These are phyloP conservation scores for Pentalonia nigronervosa DNA, from an alignment of 1,140 invertebrate genomes.

Conservation along the genomic window DNA sequence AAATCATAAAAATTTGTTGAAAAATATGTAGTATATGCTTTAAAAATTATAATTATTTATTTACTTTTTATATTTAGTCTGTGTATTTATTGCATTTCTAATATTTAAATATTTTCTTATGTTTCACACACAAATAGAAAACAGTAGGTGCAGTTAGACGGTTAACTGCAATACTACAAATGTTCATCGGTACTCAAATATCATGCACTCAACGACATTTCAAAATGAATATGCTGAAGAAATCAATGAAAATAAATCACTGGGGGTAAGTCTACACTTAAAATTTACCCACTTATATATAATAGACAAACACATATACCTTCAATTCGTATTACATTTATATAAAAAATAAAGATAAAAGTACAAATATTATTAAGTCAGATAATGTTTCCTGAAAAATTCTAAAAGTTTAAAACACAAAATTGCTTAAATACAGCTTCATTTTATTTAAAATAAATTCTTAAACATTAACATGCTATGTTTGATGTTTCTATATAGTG, in stretches of 20 bases:
- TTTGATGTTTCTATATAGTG: conserved; percentile 67
- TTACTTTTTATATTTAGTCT: background rate
- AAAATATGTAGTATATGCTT: background rate
- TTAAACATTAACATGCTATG: background rate
- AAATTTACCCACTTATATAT: background rate
- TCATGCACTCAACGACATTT: conserved; percentile 78
- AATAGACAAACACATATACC: background rate
- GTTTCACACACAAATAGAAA: background rate
- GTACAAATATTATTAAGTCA: background rate
- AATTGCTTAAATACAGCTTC: background rate
- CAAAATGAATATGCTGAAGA: conserved; percentile 85
- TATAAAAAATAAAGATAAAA: background rate
- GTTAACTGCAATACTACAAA: conserved; percentile 85
- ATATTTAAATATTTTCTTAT: background rate
- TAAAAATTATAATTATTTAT: background rate
- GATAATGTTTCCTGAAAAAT: background rate
- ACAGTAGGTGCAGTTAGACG: conserved; percentile 71
- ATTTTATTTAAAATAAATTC: background rate
- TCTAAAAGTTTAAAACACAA: background rate
- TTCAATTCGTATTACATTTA: no score
- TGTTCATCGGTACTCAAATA: conserved; percentile 91
- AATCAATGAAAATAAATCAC: conserved; percentile 83
- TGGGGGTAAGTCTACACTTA: conserved; percentile 76
- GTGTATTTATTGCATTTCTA: background rate
- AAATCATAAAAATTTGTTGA: background rate